Evolutionary conservation across 53 echinoderm and acorn worm species (phyloP), one percentile per base, ranked within the genome.

Genomic region (Paelopatides confundens): DNA sequence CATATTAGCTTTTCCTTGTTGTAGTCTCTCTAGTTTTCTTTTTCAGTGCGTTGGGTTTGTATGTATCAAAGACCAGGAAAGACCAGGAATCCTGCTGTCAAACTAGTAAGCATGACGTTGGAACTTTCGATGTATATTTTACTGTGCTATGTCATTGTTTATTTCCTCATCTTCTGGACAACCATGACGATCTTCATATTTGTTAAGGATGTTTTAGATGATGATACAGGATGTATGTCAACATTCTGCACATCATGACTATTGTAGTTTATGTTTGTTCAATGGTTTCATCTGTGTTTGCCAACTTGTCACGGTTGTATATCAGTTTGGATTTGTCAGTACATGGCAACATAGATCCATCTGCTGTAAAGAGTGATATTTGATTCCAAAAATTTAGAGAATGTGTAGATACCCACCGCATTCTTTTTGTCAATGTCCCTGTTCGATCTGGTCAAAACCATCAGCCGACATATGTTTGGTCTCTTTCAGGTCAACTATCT

Each of bases 401-500:
- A 87, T 24, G 64, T 82, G 46, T 86, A 82, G 67, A 81, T 87
- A 13, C 63, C 82, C 27, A 88, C 77, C 23, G 85, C 84, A 35
- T 87, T 36, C 62, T 88, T 92, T 37, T 69, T 65, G 63, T 92
- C 77, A 31, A 92, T 46, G 49, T 92, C 85, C 66, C 92, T 63
- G 82, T 47, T 87, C 38, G 90, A 89, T 53, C 43, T 91, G 47
- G 87, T 68, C 31, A 87, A 69, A 27, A 91, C 87, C 81, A 91
- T 87, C 2, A 69, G 33, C 35, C 69, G 69, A 90, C 48, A 89
- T 81, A 47, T 90, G 86, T 74, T 92, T 92, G 2, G 92, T 88
- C 65, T 92, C 92, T 85, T 92, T 92, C 50, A 92, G 88, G 64
- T 92, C 88, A n/a, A 92, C 88, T 62, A 65, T 66, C 64, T 92